Conservation (phyloP, 2,888 invertebrate species). For the Philhelius pedissequus region DNA sequence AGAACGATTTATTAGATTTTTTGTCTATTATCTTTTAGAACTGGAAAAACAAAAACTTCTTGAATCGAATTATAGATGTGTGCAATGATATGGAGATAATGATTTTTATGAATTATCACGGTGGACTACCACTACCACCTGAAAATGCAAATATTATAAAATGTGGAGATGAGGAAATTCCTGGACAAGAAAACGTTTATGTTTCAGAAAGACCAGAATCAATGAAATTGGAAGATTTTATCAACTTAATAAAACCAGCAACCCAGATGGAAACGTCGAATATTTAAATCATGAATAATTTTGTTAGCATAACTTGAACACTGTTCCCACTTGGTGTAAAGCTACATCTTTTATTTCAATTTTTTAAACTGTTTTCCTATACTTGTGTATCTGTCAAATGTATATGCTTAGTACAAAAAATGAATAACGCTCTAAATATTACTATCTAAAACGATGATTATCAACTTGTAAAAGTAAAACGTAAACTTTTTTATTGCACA, state of each 20-base stretch:
- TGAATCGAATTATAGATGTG: conserved; percentile 34
- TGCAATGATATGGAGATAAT: conserved; percentile 33
- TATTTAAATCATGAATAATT: no score
- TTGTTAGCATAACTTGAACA: no score
- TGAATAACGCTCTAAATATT: no score
- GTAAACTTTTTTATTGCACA: no score
- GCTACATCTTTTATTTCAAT: no score
- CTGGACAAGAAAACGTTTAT: background rate
- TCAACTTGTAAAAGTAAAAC: no score
- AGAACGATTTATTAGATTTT: background rate
- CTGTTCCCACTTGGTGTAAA: no score
- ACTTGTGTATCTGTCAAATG: no score
- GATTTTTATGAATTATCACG: conserved; percentile 33
- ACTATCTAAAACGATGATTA: no score
- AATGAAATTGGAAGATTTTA: conserved; percentile 1
- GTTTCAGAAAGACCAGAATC: background rate
- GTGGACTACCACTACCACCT: conserved; percentile 2
- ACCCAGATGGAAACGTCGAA: background rate
- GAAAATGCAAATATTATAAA: conserved; percentile 27
- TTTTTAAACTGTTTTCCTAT: no score
- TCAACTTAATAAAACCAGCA: background rate
- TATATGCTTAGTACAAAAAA: no score
- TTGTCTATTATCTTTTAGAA: background rate
- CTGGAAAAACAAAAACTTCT: conserved; percentile 27
- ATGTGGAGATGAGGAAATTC: background rate